Evolutionary conservation across 1,140 invertebrate genomes (phyloP), one percentile per base, ranked within the genome.

Genomic region (Papilio helenus): DNA sequence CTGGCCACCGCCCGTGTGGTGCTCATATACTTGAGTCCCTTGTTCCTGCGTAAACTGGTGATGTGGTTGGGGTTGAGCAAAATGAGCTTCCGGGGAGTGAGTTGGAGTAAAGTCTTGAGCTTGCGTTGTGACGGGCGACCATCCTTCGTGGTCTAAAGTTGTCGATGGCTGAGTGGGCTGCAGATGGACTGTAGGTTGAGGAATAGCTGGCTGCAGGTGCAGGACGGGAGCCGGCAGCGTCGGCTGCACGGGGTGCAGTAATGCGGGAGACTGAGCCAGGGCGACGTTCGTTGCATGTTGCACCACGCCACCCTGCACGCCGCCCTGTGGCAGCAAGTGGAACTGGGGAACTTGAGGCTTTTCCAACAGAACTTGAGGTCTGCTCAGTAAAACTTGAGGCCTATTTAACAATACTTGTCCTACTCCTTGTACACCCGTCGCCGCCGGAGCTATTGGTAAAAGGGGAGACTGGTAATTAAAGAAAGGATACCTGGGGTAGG

Each of bases 401-500:
- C 76, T 77, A 42, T 77, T 77, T 44, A 77, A 61, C 39, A 83
- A 81, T 29, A 85, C 80, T 9, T 86, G 76, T 39, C 84, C 81
- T 20, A 80, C 72, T 9, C 83, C 80, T 3, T 82, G 86, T 34
- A 82, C 76, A 1, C 79, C 80, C 14, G 83, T 80, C 2, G 82
- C 72, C 18, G 85, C 78, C 1, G 82, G 79, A 4, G 82, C 77
- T 16, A 90, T 18, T 10, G 89, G 91, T 68, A 89, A 79, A 3
- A 90, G 68, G 18, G 88, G 88, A 23, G 84, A 82, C 79, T 92
- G 91, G 51, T 91, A 91, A 72, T 93, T 93, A 2, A 92, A 78
- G 7, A 94, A 84, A 2, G 93, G 94, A 80, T 92, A 93, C 80
- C 90, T 89, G 9, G 94, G 94, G 79, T 91, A 95, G 0, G 90